phyloP scores from a whole-genome alignment of 2,113 vertebrate genomes.

The Indri indri region DNA sequence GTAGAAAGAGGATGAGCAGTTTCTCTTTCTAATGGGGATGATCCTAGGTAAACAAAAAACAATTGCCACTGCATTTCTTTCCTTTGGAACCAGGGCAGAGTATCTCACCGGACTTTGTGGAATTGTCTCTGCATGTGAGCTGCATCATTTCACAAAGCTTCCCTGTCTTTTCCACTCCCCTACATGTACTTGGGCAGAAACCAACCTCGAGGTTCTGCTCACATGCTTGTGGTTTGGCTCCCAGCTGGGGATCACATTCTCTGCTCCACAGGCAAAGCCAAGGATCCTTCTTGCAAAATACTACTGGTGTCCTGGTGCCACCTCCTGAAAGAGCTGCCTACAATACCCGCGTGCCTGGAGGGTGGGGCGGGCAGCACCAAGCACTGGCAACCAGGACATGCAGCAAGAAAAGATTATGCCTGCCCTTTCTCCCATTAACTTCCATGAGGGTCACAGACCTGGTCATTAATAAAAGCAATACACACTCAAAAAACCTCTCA shows the following conservation, averaged over 20 bases:
- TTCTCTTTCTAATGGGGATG: neutral
- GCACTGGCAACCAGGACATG: neutral
- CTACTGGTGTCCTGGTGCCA: conserved; percentile 73
- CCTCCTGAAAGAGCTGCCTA: conserved; percentile 59
- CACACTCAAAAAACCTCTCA: neutral
- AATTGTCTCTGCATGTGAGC: conserved; percentile 50
- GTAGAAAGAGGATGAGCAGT: neutral
- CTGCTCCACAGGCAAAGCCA: conserved; percentile 67
- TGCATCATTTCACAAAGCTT: conserved; percentile 54
- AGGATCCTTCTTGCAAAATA: conserved; percentile 76
- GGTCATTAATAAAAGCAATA: neutral
- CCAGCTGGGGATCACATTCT: conserved; percentile 75
- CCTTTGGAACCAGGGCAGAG: neutral
- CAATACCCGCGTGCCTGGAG: conserved; percentile 21
- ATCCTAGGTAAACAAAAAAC: conserved; percentile 27
- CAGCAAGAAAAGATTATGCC: neutral
- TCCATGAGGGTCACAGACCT: neutral
- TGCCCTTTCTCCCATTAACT: conserved; percentile 1
- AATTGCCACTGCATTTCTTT: neutral
- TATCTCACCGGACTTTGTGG: neutral
- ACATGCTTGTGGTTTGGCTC: conserved; percentile 81
- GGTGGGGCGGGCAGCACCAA: neutral
- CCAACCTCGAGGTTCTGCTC: conserved; percentile 72
- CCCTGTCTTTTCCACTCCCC: conserved; percentile 72
- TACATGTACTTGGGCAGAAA: conserved; percentile 70